Conservation (phyloP, 2,888 invertebrate species). For the Sceliomorpha sp. region DNA sequence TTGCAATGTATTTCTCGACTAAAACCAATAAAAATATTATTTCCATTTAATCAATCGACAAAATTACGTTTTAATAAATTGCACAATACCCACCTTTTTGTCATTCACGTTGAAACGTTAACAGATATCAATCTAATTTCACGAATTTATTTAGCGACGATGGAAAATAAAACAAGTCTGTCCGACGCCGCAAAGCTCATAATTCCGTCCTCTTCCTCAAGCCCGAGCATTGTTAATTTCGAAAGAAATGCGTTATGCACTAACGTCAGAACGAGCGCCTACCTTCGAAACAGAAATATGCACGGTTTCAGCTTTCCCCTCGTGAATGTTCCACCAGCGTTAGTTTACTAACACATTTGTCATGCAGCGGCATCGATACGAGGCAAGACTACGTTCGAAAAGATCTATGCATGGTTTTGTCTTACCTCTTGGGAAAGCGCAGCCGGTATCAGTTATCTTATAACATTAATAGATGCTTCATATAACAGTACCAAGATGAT, state of each 20-base stretch:
- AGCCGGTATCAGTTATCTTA: constrained; percentile 53
- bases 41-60: too few species aligned
- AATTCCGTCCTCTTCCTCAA: neutral
- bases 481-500: constrained; percentile 51
- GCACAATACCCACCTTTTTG: too few species aligned
- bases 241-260: constrained; percentile 14
- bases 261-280: constrained; percentile 16
- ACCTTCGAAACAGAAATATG: constrained; percentile 38
- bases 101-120: too few species aligned
- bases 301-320: constrained; percentile 47
- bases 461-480: constrained; percentile 52
- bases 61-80: too few species aligned
- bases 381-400: constrained; percentile 38
- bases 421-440: constrained; percentile 54
- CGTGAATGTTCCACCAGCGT: constrained; percentile 46
- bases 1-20: too few species aligned
- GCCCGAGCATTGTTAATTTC: constrained; percentile 30
- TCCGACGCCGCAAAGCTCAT: too few species aligned
- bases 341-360: constrained; percentile 54
- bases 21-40: too few species aligned
- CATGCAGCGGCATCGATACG: constrained; percentile 45
- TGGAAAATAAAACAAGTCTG: too few species aligned
- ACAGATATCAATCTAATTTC: too few species aligned
- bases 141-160: too few species aligned
- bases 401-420: constrained; percentile 55